A percentile compares a stretch with the other conserved stretches of the same genome.
phyloP scores from a whole-genome alignment of 2,888 invertebrate species.

The Xanthia togata region DNA sequence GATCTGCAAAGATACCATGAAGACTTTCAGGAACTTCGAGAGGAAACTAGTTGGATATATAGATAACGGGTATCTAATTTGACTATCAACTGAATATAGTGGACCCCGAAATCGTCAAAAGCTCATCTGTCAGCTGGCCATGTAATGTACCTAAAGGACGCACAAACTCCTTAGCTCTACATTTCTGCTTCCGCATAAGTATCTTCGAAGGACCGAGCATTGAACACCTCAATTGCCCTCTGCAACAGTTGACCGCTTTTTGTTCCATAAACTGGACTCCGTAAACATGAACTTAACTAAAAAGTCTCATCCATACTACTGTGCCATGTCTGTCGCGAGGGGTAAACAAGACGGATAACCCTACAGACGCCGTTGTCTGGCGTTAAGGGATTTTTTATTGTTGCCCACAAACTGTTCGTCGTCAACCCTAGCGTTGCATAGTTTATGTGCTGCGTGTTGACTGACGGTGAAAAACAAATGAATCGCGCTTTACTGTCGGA shows the following conservation, averaged over 20 bases:
- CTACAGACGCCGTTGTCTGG: conserved; percentile 84
- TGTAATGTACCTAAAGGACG: background rate
- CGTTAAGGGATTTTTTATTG: conserved; percentile 90
- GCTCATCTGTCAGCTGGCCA: background rate
- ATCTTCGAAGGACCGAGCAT: background rate
- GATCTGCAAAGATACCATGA: too few species aligned
- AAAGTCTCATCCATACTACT: conserved; percentile 73
- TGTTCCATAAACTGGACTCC: background rate
- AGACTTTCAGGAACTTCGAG: background rate
- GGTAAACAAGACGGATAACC: conserved; percentile 89
- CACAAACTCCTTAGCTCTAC: too few species aligned
- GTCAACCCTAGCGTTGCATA: conserved; percentile 85
- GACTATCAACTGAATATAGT: background rate
- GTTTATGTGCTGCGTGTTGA: conserved; percentile 78
- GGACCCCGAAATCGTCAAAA: background rate
- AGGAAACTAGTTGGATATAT: background rate
- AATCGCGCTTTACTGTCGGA: conserved; percentile 57
- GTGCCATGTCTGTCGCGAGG: conserved; percentile 76
- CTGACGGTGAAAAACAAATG: conserved; percentile 57
- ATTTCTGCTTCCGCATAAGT: background rate
- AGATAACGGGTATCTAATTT: background rate
- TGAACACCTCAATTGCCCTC: background rate
- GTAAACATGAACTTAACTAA: too few species aligned
- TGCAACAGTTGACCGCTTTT: background rate
- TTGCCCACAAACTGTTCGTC: conserved; percentile 87